Conservation (phyloP, 2,113 vertebrate species). For the Nothobranchius furzeri region DNA sequence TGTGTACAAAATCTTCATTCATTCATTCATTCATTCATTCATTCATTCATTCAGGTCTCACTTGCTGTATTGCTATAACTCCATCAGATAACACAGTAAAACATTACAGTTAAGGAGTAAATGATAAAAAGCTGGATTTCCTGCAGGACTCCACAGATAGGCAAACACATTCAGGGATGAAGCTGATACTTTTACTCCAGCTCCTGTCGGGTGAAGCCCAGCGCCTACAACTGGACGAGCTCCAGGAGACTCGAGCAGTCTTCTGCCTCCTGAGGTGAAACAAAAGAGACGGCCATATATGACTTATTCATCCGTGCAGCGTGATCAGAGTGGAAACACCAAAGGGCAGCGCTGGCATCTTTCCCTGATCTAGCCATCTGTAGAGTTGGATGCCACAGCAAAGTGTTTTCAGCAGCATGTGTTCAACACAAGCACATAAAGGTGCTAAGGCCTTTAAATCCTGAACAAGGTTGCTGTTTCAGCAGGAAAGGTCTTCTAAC, state of each 20-base stretch:
- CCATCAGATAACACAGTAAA: slow-evolving; percentile 1
- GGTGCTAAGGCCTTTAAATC: slow-evolving; percentile 1
- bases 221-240: slow-evolving; percentile 55
- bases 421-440: slow-evolving; percentile 12
- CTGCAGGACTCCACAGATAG: slow-evolving; percentile 16
- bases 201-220: slow-evolving; percentile 24
- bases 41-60: too few species aligned
- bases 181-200: slow-evolving; percentile 10
- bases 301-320: slow-evolving; percentile 65
- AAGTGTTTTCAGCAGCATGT: slow-evolving; percentile 16
- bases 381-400: slow-evolving; percentile 36
- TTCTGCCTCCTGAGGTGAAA: slow-evolving; percentile 38
- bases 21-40: too few species aligned
- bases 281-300: slow-evolving; percentile 44
- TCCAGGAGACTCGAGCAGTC: slow-evolving; percentile 66
- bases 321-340: slow-evolving; percentile 48
- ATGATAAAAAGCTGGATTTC: slow-evolving; percentile 24
- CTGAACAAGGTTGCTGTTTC: background rate
- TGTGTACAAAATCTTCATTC: too few species aligned
- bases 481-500: background rate
- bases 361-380: slow-evolving; percentile 58
- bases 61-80: slow-evolving; percentile 3
- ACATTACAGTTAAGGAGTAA: background rate
- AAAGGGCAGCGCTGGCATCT: slow-evolving; percentile 54
- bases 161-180: slow-evolving; percentile 17